Evolutionary conservation across 2,888 invertebrate genomes (phyloP).

Genomic region (Sthenelais limicola): DNA sequence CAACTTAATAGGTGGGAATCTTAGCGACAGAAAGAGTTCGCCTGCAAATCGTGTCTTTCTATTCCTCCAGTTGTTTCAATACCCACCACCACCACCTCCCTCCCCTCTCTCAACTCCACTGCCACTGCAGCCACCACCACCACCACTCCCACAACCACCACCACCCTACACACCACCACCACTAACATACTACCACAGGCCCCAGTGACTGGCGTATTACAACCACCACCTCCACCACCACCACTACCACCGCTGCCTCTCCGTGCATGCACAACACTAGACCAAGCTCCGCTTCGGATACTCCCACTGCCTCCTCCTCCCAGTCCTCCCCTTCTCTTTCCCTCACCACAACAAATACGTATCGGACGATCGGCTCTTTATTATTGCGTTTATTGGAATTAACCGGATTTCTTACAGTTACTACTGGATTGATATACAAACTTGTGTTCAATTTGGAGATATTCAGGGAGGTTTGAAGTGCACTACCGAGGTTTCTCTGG

Average conservation of each 20-base stretch:
- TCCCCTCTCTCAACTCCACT: background rate
- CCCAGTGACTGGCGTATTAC: background rate
- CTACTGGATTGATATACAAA: too few species aligned
- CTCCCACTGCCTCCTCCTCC: background rate
- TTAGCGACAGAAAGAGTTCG: too few species aligned
- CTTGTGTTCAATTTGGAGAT: too few species aligned
- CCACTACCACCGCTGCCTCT: constrained; percentile 4
- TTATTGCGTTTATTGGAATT: too few species aligned
- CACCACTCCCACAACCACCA: background rate
- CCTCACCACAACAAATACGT: constrained; percentile 7
- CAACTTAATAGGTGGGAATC: too few species aligned
- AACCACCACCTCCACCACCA: constrained; percentile 2
- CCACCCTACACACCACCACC: background rate
- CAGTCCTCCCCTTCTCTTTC: background rate
- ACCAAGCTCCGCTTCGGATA: background rate
- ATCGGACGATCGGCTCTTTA: too few species aligned
- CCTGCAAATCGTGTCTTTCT: too few species aligned
- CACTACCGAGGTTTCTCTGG: too few species aligned
- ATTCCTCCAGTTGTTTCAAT: background rate
- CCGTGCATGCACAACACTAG: too few species aligned
- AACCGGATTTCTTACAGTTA: too few species aligned
- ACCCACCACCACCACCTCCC: background rate
- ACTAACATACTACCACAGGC: background rate
- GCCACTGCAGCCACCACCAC: constrained; percentile 5
- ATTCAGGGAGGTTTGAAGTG: too few species aligned